A percentile compares a stretch with the other conserved stretches of the same genome.
These are phyloP conservation scores for Globia sparganii DNA, from an alignment of 2,888 invertebrate genomes.

Conservation along the genomic window DNA sequence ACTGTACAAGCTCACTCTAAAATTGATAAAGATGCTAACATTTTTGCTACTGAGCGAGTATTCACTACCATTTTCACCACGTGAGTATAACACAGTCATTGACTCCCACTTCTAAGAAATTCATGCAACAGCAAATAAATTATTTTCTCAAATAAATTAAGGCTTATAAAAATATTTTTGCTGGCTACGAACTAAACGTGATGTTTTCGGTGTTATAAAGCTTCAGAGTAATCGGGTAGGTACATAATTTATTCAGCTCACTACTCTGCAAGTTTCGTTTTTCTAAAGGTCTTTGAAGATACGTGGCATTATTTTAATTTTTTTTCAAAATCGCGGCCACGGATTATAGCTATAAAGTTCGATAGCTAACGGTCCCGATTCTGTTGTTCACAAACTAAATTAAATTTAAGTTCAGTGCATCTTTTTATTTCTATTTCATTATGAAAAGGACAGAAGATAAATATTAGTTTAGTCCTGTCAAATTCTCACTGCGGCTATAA, in stretches of 20 bases:
- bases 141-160: background rate
- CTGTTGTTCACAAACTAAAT: no score
- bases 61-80: no score
- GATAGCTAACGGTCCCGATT: no score
- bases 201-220: conserved; percentile 8
- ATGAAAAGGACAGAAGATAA: no score
- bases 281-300: no score
- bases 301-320: background rate
- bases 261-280: background rate
- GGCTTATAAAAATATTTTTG: background rate
- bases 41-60: no score
- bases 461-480: no score
- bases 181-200: background rate
- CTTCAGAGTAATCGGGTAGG: background rate
- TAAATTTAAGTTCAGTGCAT: no score
- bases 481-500: no score
- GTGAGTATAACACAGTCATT: background rate
- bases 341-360: no score
- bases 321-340: background rate
- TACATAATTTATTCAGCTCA: background rate
- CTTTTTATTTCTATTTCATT: no score
- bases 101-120: background rate
- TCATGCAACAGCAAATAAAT: background rate
- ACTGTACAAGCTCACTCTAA: background rate
- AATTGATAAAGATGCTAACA: no score